Percentiles rank a stretch among this genome's conserved stretches.
Evolutionary conservation across 2,888 invertebrate genomes (phyloP).

Genomic region (Lathronympha strigana): DNA sequence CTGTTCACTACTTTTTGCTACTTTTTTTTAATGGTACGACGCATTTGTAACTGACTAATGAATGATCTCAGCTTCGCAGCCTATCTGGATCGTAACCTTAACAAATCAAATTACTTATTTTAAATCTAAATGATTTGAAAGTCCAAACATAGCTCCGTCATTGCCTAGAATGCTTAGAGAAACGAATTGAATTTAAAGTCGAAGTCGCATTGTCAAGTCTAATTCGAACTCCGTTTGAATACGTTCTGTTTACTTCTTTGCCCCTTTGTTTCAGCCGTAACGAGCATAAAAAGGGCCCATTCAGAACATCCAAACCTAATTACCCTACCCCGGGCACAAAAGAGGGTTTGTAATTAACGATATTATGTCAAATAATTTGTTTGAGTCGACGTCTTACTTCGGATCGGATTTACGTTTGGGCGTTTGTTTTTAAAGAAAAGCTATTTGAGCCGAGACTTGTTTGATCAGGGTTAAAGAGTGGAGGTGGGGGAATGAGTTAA

Average conservation of each 20-base stretch:
- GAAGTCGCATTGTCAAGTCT: conserved; percentile 69
- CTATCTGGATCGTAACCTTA: no score
- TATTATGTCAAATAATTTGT: conserved; percentile 85
- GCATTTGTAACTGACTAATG: no score
- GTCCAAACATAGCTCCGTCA: conserved; percentile 14
- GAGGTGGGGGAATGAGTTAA: conserved; percentile 23
- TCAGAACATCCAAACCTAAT: conserved; percentile 83
- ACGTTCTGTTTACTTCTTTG: conserved; percentile 79
- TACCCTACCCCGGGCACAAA: conserved; percentile 78
- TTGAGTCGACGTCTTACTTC: conserved; percentile 79
- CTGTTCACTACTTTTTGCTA: no score
- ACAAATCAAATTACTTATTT: no score
- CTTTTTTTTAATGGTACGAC: no score
- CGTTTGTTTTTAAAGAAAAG: conserved; percentile 69
- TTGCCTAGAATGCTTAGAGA: conserved; percentile 48
- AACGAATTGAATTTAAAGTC: conserved; percentile 59
- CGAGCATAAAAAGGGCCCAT: conserved; percentile 83
- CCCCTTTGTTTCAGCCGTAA: conserved; percentile 81
- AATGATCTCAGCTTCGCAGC: no score
- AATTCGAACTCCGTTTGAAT: conserved; percentile 77
- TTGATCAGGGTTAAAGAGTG: conserved; percentile 48
- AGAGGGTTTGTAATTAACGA: conserved; percentile 83
- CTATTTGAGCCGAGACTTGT: conserved; percentile 56
- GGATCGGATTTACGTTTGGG: conserved; percentile 75
- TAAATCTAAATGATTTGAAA: no score